These are phyloP conservation scores for Aurelia sp. DNA, from an alignment of 30 jellyfish, hydroid and myxozoan species.

Conservation along the genomic window DNA sequence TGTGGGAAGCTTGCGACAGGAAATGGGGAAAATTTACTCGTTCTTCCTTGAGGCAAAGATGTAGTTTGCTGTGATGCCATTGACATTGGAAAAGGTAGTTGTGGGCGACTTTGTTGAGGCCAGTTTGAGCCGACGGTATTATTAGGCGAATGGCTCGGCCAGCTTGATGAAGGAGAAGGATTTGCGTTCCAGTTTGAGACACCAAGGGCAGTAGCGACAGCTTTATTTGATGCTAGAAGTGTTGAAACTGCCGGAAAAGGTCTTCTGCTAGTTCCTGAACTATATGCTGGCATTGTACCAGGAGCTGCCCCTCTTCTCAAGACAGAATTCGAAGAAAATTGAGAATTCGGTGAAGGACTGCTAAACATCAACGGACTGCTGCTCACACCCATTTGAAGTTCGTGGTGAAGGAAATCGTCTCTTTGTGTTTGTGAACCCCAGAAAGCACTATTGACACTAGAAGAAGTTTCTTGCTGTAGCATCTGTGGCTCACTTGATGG, in stretches of 20 bases:
- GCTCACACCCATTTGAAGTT: constrained; percentile 85
- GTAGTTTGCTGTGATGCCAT: constrained; percentile 54
- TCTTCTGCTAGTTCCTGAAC: constrained; percentile 71
- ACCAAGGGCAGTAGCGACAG: constrained; percentile 98
- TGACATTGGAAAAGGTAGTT: constrained; percentile 75
- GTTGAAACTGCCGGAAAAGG: constrained; percentile 99
- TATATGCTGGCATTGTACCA: constrained; percentile 69
- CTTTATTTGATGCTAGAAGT: constrained; percentile 92
- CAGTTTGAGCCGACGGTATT: constrained; percentile 81
- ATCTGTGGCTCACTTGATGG: constrained; percentile 99
- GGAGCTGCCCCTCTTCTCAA: constrained; percentile 65
- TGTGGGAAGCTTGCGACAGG: constrained; percentile 74
- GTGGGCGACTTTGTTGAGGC: constrained; percentile 93
- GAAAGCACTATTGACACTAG: constrained; percentile 81
- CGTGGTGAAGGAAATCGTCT: constrained; percentile 95
- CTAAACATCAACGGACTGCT: constrained; percentile 79
- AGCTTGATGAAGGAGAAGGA: constrained; percentile 84
- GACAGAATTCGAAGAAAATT: constrained; percentile 31
- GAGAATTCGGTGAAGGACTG: constrained; percentile 63
- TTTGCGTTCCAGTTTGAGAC: constrained; percentile 88
- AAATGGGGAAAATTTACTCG: constrained; percentile 69
- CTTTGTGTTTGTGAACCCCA: constrained; percentile 91
- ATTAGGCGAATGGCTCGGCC: constrained; percentile 91
- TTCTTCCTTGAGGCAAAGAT: constrained; percentile 39
- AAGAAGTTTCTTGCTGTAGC: constrained; percentile 91